Evolutionary conservation across 1,140 invertebrate genomes (phyloP), one percentile per base, ranked within the genome.

Genomic region (Amyelois transitella): DNA sequence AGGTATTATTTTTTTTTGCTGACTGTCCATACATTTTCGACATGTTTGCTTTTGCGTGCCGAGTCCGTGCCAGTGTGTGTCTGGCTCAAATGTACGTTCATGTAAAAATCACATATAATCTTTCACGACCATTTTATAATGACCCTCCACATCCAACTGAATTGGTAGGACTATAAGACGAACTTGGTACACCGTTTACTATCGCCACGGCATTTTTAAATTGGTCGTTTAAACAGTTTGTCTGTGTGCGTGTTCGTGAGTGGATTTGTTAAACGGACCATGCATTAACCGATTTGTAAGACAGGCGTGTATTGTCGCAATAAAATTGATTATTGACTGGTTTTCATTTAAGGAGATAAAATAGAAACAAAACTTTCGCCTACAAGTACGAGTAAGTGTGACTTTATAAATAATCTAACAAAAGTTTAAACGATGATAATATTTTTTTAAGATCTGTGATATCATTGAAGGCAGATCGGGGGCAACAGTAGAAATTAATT

Each of bases 31-130:
- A 58, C 72, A 75, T 74, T 77, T 80, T 78, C 74, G 68, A 72
- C 72, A 59, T 75, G 72, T 79, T 75, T 73, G 70, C 66, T 72
- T 65, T 75, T 72, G 75, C 75, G 70, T 78, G 74, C 70, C 64
- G 56, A 62, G 53, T 49, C 32, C 47, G 56, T 53, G 64, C 54
- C 52, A 49, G 55, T 73, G 64, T 72, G 69, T 65, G 66, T 57
- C 52, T 44, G 55, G 60, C 49, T 58, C 57, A 57, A 64, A 66
- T 68, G 52, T 69, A 57, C 44, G 48, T 61, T 62, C 51, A 72
- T 55, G 53, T 69, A 61, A 64, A 65, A 61, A 65, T 51, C 51
- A 62, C 62, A 63, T 58, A 65, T 53, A 60, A 48, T 21, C 45
- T n/a, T 53, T 18, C 38, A 51, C 32, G 18, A 24, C 62, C 66